These are phyloP conservation scores for Antrozous pallidus DNA, from an alignment of 2,797 vertebrate genomes.

Conservation along the genomic window DNA sequence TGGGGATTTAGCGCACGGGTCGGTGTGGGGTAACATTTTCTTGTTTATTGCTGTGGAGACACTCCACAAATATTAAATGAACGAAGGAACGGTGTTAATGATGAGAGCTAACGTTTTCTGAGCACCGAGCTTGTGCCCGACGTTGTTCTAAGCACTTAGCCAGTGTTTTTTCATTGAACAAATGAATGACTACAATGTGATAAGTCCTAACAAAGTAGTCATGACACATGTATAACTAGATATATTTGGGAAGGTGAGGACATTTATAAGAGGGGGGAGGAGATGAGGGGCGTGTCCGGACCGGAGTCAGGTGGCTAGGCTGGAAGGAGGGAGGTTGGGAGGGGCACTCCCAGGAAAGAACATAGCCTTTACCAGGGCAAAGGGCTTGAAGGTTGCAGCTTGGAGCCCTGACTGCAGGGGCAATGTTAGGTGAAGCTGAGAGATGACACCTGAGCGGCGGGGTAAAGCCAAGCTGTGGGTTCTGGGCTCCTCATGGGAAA, in stretches of 20 bases:
- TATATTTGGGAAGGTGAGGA: neutral
- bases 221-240: neutral
- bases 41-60: neutral
- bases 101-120: neutral
- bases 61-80: neutral
- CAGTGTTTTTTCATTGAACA: neutral
- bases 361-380: neutral
- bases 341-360: neutral
- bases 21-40: accelerated
- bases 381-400: neutral
- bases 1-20: neutral
- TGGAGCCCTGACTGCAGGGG: neutral
- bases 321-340: neutral
- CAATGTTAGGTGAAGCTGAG: neutral
- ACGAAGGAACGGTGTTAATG: neutral
- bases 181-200: neutral
- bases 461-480: neutral
- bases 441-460: neutral
- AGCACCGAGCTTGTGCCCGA: neutral
- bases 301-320: neutral
- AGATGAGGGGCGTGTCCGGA: neutral
- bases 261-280: neutral
- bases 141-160: neutral
- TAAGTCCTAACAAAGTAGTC: neutral
- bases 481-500: neutral